Conservation (phyloP, 1,140 invertebrate species). For the Harlomillsia oculata region DNA sequence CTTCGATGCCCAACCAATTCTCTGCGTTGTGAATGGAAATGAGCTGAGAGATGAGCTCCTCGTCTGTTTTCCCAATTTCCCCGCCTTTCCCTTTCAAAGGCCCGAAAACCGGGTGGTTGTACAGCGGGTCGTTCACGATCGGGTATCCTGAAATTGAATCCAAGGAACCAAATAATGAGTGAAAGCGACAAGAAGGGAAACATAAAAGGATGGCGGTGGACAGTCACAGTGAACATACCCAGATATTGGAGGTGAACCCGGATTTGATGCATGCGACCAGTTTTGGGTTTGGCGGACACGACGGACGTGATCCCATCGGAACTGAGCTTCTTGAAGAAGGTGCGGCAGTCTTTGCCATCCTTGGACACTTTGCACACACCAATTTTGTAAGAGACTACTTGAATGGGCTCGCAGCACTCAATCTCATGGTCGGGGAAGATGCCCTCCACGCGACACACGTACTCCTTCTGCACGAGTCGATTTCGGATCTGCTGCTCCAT, state of each 20-base stretch:
- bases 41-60: constrained; percentile 77
- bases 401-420: constrained; percentile 81
- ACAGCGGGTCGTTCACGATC: constrained; percentile 92
- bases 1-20: constrained; percentile 85
- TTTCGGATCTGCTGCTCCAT: constrained; percentile 90
- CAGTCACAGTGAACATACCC: constrained; percentile 48
- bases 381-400: constrained; percentile 88
- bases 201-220: neutral
- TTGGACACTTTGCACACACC: constrained; percentile 85
- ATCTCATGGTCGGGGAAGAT: constrained; percentile 86
- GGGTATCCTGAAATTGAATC: constrained; percentile 62
- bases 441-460: constrained; percentile 92
- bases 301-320: constrained; percentile 82
- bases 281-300: constrained; percentile 82
- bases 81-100: constrained; percentile 84
- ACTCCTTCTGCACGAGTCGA: constrained; percentile 86
- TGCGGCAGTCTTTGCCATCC: constrained; percentile 81
- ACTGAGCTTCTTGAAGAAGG: constrained; percentile 77
- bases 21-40: constrained; percentile 86
- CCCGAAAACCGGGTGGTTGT: constrained; percentile 86
- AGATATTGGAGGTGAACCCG: constrained; percentile 96
- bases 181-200: constrained; percentile 10
- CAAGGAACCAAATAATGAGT: too few species aligned
- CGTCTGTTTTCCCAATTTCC: constrained; percentile 79
- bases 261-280: constrained; percentile 97